Base-by-base conservation (phyloP, 2,888 invertebrate genomes). In the Coleophora flavipennella region DNA sequence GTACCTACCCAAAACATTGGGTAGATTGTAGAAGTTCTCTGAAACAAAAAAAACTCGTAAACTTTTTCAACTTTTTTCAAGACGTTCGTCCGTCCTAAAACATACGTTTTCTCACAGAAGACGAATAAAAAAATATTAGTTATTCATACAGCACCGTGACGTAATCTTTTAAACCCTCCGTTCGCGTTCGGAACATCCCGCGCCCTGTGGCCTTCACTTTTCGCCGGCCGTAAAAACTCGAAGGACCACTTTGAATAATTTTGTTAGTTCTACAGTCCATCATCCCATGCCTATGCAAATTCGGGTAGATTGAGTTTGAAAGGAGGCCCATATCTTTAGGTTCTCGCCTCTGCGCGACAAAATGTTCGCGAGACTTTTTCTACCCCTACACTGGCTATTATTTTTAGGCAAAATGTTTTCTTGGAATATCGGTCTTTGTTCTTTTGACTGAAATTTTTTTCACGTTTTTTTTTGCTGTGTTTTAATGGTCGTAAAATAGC, bases 201-300 rank as follows among this genome's bases (percentile, higher is more conserved):
- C 37, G 38, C 41, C 39, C 38, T 35, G 45, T 49, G 57, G 56
- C 61, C 61, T 54, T 51, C 60, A 53, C 58, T 53, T 60, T 52
- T 50, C 48, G 45, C 46, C 49, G 48, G 42, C 54, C 59, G 57
- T 65, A 67, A 70, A 68, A 73, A 73, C 64, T 67, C 65, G 52
- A 50, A 56, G 59, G 59, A 50, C 67, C 71, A 67, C 71, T 79
- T 79, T 78, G 78, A 80, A 81, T 81, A 81, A 81, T 78, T 67
- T 70, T 71, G 75, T 81, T 78, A 75, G 70, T 64, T 60, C 62
- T 60, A 50, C 67, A 62, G 71, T 69, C 67, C 67, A 70, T 76
- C 76, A 67, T 50, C 59, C 58, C 49, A 35, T 46, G 65, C 71
- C 72, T 73, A 79, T 78, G 79, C 67, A 79, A 80, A 80, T 80